Evolutionary conservation across 2,797 vertebrate genomes (phyloP), one percentile per base, ranked within the genome.

Genomic region (Silurus aristotelis): DNA sequence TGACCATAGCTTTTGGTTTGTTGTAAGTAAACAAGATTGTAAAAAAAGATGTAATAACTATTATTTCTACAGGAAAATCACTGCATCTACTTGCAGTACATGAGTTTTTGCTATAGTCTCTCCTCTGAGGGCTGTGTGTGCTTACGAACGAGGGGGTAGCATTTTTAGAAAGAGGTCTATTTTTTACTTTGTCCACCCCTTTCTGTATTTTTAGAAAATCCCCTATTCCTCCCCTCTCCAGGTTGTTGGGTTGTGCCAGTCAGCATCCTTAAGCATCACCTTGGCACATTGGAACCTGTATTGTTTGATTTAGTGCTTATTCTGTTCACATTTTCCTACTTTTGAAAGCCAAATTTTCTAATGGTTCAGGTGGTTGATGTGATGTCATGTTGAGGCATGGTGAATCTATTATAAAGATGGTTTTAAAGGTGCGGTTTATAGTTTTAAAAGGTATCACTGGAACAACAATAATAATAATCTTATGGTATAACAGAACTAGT

Each of bases 191-290:
- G 85, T 91, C 82, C 73, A 71, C 77, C 73, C 48, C 58, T 72
- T 71, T 64, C 78, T 90, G 90, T 93, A 94, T 93, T 93, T 92
- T 93, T 94, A 94, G 93, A 91, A 89, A 89, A 91, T 90, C 90
- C 85, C 48, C 89, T 83, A 90, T 90, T 90, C 89, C 86, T 75
- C 63, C 76, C 22, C 14, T 78, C 77, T 75, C 31, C 12, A 27
- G 88, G 76, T 68, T 0, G 79, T 71, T 90, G 87, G 86, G 88
- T 92, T 92, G 90, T 88, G 90, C 85, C 87, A 68, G 83, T 92
- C 90, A 89, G 91, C 89, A 89, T 89, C 86, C 86, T 91, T 66
- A 88, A 90, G 91, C 89, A 88, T 84, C 80, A 92, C 89, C 87
- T 84, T 92, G 90, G 91, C 89, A 87, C 25, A 22, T 48, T n/a